Evolutionary conservation across 2,113 vertebrate species (phyloP).

Genomic region (Pandion haliaetus): DNA sequence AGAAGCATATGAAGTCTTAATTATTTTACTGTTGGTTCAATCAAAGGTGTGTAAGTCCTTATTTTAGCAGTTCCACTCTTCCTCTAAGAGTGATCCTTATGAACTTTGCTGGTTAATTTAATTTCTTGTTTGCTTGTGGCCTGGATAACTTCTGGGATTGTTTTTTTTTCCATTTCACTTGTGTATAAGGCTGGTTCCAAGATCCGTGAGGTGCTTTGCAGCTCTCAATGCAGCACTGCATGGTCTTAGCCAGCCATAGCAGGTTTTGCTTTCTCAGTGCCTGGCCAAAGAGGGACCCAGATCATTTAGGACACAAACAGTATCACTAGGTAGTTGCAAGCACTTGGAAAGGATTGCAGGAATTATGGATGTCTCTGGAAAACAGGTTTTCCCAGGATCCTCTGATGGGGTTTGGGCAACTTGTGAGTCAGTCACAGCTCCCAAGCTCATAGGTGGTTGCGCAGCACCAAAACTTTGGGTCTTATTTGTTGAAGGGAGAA

Average conservation of each 20-base stretch:
- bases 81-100: not conserved
- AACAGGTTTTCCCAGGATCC: not conserved
- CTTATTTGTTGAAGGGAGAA: not conserved
- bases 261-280: not conserved
- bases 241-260: not conserved
- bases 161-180: not conserved
- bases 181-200: not conserved
- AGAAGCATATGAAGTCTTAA: not conserved
- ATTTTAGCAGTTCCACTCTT: not conserved
- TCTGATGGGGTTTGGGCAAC: not conserved
- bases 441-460: not conserved
- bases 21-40: not conserved
- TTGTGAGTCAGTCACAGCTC: not conserved
- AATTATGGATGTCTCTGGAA: not conserved
- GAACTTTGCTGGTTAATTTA: not conserved
- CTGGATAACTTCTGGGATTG: not conserved
- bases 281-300: not conserved
- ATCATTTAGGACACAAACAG: not conserved
- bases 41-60: not conserved
- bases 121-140: not conserved
- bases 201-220: not conserved
- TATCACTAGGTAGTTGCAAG: not conserved
- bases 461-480: not conserved
- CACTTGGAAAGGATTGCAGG: not conserved
- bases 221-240: not conserved